phyloP scores from a whole-genome alignment of 2,797 vertebrate genomes.

The Falco columbarius region DNA sequence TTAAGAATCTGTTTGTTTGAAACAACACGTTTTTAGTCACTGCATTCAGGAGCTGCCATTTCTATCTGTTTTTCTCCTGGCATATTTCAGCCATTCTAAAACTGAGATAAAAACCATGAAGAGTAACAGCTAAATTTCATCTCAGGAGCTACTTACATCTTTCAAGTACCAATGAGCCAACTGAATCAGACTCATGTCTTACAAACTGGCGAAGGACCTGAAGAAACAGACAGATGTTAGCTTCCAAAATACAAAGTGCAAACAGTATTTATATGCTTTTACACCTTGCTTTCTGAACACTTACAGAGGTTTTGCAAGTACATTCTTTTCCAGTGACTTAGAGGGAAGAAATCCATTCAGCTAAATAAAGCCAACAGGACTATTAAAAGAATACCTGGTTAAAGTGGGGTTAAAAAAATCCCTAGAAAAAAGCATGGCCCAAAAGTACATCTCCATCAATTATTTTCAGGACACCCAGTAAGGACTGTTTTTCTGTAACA shows the following conservation, averaged over 20 bases:
- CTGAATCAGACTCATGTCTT: constrained; percentile 80
- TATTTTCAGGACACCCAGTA: neutral
- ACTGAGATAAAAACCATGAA: neutral
- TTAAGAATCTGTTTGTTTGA: neutral
- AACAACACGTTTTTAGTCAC: neutral
- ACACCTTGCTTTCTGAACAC: accelerated
- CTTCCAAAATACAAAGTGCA: neutral
- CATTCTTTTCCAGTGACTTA: accelerated
- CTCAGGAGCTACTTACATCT: constrained; percentile 86
- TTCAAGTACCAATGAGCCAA: constrained; percentile 84
- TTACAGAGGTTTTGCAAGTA: neutral
- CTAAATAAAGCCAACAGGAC: neutral
- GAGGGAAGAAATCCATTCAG: accelerated
- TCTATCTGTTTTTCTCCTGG: neutral
- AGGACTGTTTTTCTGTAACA: neutral
- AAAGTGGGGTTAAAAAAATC: neutral
- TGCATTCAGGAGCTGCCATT: neutral
- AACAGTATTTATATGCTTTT: neutral
- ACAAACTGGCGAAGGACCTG: constrained; percentile 87
- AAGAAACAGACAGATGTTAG: neutral
- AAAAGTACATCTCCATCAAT: neutral
- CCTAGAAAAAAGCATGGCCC: neutral
- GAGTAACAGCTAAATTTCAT: neutral
- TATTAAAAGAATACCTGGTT: neutral
- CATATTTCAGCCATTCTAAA: neutral